These are phyloP conservation scores for Amblyjoppa fuscipennis DNA, from an alignment of 2,888 invertebrate species.

Conservation along the genomic window DNA sequence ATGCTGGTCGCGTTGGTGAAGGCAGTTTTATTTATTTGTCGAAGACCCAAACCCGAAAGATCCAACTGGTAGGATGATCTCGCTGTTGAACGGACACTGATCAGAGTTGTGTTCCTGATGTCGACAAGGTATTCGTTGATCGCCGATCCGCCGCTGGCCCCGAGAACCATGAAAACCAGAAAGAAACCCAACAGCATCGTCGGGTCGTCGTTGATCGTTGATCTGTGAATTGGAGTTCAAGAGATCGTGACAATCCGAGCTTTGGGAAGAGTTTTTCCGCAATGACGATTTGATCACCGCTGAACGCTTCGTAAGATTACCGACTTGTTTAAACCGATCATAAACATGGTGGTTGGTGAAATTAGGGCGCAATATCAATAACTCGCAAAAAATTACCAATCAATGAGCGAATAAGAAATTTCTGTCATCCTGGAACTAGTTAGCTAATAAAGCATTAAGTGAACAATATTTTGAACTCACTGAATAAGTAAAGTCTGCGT, in stretches of 20 bases:
- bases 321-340: too few species aligned
- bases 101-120: constrained; percentile 68
- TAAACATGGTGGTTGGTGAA: too few species aligned
- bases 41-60: constrained; percentile 70
- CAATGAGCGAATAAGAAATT: too few species aligned
- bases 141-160: constrained; percentile 3
- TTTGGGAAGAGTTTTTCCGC: too few species aligned
- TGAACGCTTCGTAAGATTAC: too few species aligned
- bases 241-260: too few species aligned
- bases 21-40: constrained; percentile 67
- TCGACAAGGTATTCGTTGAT: constrained; percentile 57
- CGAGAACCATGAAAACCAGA: constrained; percentile 66
- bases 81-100: constrained; percentile 38
- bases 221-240: background rate
- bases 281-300: too few species aligned
- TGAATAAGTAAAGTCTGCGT: too few species aligned
- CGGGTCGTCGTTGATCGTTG: background rate
- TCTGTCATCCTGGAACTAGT: background rate
- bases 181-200: constrained; percentile 60
- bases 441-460: too few species aligned
- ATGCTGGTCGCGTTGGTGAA: constrained; percentile 69
- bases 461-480: too few species aligned
- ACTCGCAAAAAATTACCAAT: too few species aligned
- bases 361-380: too few species aligned
- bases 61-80: constrained; percentile 58